These are phyloP conservation scores for Mormyrus hasselquistii DNA, from an alignment of 2,797 vertebrate species.

Conservation along the genomic window DNA sequence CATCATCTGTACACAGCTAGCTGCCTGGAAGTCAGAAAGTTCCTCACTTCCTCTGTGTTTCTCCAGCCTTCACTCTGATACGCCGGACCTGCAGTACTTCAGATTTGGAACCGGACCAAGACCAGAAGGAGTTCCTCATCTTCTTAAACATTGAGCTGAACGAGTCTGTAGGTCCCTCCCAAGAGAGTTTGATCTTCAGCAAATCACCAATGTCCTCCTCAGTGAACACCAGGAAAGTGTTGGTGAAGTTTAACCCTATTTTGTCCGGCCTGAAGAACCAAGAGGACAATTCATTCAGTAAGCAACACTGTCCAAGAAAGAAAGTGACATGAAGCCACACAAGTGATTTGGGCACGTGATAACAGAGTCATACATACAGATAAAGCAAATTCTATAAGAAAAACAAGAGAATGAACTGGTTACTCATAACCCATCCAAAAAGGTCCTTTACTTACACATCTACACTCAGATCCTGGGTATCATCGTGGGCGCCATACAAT, in stretches of 20 bases:
- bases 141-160: constrained; percentile 72
- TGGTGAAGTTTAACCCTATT: constrained; percentile 77
- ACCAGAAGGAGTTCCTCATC: constrained; percentile 57
- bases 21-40: not conserved
- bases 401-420: not conserved
- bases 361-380: not conserved
- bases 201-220: constrained; percentile 87
- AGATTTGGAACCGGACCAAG: constrained; percentile 45
- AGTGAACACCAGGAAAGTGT: constrained; percentile 88
- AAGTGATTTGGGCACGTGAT: not conserved
- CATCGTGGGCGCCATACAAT: constrained; percentile 68
- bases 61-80: constrained; percentile 87
- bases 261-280: constrained; percentile 55
- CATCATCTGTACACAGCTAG: not conserved
- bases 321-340: not conserved
- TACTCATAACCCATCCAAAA: not conserved
- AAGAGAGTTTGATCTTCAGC: constrained; percentile 77
- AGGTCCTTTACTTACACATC: constrained; percentile 70
- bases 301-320: not conserved
- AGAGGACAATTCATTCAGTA: not conserved
- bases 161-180: constrained; percentile 69
- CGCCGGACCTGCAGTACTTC: constrained; percentile 72
- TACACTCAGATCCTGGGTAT: constrained; percentile 67
- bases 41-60: constrained; percentile 84
- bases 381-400: not conserved